phyloP scores from a whole-genome alignment of 2,113 vertebrate species.

The Callochromis pleurospilus region DNA sequence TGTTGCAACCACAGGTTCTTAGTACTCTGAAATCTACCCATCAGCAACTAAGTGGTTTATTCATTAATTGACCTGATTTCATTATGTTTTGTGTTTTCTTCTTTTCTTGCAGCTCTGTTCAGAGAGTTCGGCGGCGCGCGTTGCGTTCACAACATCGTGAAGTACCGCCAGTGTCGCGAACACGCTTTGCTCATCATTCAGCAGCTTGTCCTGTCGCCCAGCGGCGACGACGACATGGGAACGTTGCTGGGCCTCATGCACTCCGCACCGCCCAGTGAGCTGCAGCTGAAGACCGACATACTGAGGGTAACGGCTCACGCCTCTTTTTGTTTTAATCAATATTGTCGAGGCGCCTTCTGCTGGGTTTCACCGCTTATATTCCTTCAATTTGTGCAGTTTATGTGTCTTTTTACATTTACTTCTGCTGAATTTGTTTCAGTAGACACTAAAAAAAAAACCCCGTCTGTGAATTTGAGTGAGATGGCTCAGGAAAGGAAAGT shows the following conservation, averaged over 20 bases:
- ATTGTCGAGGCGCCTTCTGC: background rate
- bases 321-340: background rate
- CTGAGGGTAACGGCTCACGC: slow-evolving; percentile 74
- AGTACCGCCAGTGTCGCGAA: slow-evolving; percentile 91
- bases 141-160: slow-evolving; percentile 96
- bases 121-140: slow-evolving; percentile 94
- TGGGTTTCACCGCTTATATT: background rate
- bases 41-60: fast-evolving
- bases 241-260: slow-evolving; percentile 96
- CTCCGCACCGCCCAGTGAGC: slow-evolving; percentile 85
- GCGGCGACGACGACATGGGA: slow-evolving; percentile 98
- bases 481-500: background rate
- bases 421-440: background rate
- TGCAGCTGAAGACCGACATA: slow-evolving; percentile 95
- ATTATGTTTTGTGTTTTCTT: background rate
- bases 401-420: background rate
- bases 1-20: background rate
- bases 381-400: background rate
- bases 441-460: background rate
- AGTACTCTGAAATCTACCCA: background rate
- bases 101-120: slow-evolving; percentile 80
- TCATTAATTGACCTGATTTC: background rate
- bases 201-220: slow-evolving; percentile 91
- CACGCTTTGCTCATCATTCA: slow-evolving; percentile 95
- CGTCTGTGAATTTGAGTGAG: background rate